Conservation (phyloP, 2,113 vertebrate species). For the Anas platyrhynchos region DNA sequence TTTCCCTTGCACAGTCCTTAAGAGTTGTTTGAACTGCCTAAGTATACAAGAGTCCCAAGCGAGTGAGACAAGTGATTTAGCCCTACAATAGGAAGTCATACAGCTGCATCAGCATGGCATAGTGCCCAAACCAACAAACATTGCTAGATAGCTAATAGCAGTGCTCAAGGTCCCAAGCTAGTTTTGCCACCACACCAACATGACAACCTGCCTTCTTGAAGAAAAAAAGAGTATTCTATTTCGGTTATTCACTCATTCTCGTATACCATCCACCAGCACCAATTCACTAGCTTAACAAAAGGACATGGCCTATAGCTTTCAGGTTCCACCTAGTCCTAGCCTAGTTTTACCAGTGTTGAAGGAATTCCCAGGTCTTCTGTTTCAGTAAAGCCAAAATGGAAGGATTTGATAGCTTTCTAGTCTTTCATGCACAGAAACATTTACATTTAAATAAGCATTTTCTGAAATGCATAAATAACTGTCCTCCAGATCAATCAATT, state of each 20-base stretch:
- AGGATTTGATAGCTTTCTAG: not conserved
- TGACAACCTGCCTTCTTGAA: not conserved
- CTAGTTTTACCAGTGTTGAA: not conserved
- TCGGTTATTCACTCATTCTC: not conserved
- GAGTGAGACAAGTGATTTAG: not conserved
- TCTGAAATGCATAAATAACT: slow-evolving; percentile 12
- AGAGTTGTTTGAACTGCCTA: not conserved
- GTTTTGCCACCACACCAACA: not conserved
- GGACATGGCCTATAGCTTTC: not conserved
- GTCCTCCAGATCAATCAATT: not conserved
- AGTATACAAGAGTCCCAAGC: not conserved
- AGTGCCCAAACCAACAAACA: not conserved
- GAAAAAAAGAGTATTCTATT: not conserved
- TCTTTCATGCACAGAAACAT: not conserved
- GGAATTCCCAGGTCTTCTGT: not conserved
- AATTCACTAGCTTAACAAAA: not conserved
- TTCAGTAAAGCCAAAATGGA: not conserved
- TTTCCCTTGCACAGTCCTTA: not conserved
- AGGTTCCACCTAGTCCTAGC: not conserved
- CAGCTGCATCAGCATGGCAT: not conserved
- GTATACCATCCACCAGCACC: not conserved
- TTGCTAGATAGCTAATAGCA: not conserved
- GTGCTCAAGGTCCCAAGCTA: no score
- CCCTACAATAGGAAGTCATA: not conserved
- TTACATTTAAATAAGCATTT: not conserved